Conservation (phyloP, 2,797 vertebrate species). For the Gymnothorax reevesii region DNA sequence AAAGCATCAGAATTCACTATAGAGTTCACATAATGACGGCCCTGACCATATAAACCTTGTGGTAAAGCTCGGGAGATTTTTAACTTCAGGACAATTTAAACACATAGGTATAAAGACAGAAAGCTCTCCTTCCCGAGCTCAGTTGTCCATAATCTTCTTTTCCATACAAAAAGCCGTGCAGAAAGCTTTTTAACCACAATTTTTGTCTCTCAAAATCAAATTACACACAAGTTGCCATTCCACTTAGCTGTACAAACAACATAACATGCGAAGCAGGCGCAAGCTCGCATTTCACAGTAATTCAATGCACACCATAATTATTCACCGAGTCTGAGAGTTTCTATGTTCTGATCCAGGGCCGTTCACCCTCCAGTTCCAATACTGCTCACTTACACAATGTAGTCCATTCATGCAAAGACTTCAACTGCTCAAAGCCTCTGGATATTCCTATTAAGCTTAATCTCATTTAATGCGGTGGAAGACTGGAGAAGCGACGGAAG, state of each 20-base stretch:
- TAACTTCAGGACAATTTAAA: not conserved
- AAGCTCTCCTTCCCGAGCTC: not conserved
- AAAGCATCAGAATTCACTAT: not conserved
- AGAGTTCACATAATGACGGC: too few species aligned
- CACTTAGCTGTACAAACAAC: conserved; percentile 29
- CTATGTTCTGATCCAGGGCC: not conserved
- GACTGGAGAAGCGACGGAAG: not conserved
- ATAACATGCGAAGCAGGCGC: not conserved
- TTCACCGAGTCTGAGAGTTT: not conserved
- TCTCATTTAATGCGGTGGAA: not conserved
- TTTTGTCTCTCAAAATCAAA: conserved; percentile 60
- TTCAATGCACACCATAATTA: not conserved
- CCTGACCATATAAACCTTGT: not conserved
- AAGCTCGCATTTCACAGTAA: not conserved
- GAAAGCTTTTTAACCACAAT: conserved; percentile 44
- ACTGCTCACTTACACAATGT: not conserved
- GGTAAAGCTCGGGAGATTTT: not conserved
- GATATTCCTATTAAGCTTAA: not conserved
- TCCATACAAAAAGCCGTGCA: not conserved
- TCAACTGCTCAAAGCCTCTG: not conserved
- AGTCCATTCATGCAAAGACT: not conserved
- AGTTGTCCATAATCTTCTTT: not conserved
- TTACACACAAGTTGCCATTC: conserved; percentile 49
- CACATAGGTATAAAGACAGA: not conserved
- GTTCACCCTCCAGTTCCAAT: not conserved